Evolutionary conservation across 2,797 vertebrate genomes (phyloP).

Genomic region (Microctenopoma stevenorrisi): DNA sequence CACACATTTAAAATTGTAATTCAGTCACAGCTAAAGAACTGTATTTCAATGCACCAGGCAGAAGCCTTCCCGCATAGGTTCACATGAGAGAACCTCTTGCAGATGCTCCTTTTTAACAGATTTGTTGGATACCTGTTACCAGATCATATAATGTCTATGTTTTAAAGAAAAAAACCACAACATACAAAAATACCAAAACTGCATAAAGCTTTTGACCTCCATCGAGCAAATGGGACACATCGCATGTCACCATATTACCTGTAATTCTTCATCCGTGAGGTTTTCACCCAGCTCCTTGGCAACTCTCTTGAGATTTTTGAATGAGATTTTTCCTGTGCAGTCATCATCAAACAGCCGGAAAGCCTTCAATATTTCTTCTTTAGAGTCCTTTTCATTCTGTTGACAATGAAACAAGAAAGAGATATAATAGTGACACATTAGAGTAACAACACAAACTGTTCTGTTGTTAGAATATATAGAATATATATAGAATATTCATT

Average conservation of each 20-base stretch:
- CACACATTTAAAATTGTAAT: too few relatives aligned
- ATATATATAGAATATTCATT: background rate
- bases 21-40: background rate
- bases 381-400: conserved; percentile 92
- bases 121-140: too few relatives aligned
- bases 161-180: too few relatives aligned
- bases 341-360: conserved; percentile 96
- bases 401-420: background rate
- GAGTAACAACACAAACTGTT: background rate
- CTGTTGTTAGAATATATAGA: too few relatives aligned
- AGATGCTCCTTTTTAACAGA: background rate
- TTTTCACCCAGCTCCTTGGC: conserved; percentile 95
- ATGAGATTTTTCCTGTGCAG: conserved; percentile 92
- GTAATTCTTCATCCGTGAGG: conserved; percentile 92
- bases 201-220: too few relatives aligned
- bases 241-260: conserved; percentile 79
- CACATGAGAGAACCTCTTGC: background rate
- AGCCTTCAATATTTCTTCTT: conserved; percentile 95
- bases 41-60: background rate
- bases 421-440: background rate
- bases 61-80: background rate
- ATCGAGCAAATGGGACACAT: too few relatives aligned
- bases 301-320: conserved; percentile 94
- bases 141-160: too few relatives aligned
- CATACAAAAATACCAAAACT: too few relatives aligned